Conservation (phyloP, 2,113 vertebrate species). For the Psephotus haematonotus region DNA sequence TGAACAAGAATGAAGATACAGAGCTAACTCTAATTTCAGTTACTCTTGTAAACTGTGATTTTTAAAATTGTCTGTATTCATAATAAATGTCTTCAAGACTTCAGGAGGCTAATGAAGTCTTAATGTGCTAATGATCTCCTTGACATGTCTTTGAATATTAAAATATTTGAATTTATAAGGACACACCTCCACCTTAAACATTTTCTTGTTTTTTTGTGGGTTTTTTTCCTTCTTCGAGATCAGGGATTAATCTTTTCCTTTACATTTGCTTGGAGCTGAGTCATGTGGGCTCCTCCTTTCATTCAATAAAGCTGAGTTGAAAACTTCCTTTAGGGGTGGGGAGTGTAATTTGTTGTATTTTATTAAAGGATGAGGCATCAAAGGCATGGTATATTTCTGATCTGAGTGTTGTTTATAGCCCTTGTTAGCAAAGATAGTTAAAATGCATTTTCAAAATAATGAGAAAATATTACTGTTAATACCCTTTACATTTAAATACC, state of each 20-base stretch:
- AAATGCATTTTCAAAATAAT: background rate
- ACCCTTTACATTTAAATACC: background rate
- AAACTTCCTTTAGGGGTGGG: background rate
- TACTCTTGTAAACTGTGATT: background rate
- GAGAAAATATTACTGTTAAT: background rate
- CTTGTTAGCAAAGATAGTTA: background rate
- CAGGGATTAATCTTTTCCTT: background rate
- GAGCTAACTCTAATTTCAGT: background rate
- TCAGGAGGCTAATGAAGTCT: background rate
- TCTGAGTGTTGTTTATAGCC: background rate
- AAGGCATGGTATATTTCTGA: background rate
- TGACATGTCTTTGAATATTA: background rate
- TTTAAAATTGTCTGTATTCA: background rate
- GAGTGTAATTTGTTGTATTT: background rate
- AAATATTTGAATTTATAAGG: background rate
- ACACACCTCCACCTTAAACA: background rate
- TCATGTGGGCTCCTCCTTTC: slow-evolving; percentile 37
- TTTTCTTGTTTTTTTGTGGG: background rate
- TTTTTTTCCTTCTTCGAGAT: background rate
- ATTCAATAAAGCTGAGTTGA: background rate
- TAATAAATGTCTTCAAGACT: background rate
- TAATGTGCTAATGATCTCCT: background rate
- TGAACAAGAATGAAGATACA: background rate
- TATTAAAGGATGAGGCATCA: background rate
- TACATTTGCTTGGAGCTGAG: slow-evolving; percentile 37